A percentile compares a stretch with the other conserved stretches of the same genome.
Conservation (phyloP, 23 tunicate genomes). For the Oikopleura dioica region DNA sequence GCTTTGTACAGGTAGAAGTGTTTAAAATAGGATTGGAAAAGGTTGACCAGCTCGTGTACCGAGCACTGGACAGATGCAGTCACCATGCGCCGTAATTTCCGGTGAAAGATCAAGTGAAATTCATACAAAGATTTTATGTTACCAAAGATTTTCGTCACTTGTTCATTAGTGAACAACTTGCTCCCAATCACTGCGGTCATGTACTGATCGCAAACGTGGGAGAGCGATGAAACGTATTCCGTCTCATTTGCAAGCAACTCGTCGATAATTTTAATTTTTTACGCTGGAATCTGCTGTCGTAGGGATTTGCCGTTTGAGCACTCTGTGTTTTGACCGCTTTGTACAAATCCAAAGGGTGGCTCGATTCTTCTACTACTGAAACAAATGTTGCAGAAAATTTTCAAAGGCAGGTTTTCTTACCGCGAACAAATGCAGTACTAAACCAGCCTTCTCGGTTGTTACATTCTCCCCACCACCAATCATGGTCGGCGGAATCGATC, state of each 20-base stretch:
- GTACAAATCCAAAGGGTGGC: no score
- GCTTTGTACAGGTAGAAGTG: not conserved
- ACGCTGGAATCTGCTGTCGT: no score
- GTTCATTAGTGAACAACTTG: not conserved
- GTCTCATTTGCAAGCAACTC: not conserved
- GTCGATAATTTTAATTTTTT: not conserved
- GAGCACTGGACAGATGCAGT: not conserved
- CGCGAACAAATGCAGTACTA: not conserved
- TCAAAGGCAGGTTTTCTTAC: no score
- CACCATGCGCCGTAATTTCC: not conserved
- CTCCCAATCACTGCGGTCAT: not conserved
- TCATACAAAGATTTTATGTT: not conserved
- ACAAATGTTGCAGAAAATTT: no score
- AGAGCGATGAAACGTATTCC: not conserved
- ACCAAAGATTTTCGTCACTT: not conserved
- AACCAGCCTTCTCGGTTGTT: not conserved
- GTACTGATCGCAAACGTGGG: not conserved
- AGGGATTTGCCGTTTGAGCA: no score
- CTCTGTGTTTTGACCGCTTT: no score
- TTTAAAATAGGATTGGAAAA: not conserved
- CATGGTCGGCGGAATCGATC: not conserved
- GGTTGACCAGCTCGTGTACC: not conserved
- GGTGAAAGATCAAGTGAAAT: not conserved
- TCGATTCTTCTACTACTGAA: no score
- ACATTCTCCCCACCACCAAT: not conserved